phyloP scores from a whole-genome alignment of 2,888 invertebrate species.

The Octodonta nipae region DNA sequence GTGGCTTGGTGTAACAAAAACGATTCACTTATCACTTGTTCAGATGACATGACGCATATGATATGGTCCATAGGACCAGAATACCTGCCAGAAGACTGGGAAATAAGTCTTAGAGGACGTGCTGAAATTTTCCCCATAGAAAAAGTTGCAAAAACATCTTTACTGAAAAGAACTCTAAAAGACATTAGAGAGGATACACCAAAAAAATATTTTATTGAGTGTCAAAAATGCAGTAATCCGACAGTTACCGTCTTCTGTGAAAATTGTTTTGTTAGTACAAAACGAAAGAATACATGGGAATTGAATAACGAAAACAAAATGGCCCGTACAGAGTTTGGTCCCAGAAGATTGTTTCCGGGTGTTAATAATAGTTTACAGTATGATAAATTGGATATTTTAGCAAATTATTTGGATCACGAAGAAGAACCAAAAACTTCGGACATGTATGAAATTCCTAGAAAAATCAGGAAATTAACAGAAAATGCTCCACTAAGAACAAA shows the following conservation, averaged over 20 bases:
- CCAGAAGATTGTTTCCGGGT: constrained; percentile 20
- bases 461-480: too few relatives aligned
- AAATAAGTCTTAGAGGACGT: constrained; percentile 19
- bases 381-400: constrained; percentile 17
- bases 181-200: constrained; percentile 9
- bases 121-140: constrained; percentile 20
- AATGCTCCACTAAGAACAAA: too few relatives aligned
- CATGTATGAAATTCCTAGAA: too few relatives aligned
- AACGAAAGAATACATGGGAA: constrained; percentile 16
- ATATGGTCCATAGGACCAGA: constrained; percentile 57
- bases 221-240: constrained; percentile 8
- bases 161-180: too few relatives aligned
- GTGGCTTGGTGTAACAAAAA: constrained; percentile 65
- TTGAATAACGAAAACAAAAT: constrained; percentile 23
- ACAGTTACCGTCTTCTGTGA: constrained; percentile 20
- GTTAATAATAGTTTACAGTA: constrained; percentile 11
- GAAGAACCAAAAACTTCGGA: too few relatives aligned
- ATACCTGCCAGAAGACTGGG: constrained; percentile 29
- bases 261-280: constrained; percentile 23
- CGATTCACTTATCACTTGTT: constrained; percentile 59
- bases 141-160: too few relatives aligned
- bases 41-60: constrained; percentile 68
- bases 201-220: constrained; percentile 19
- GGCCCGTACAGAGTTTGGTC: constrained; percentile 15
- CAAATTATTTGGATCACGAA: constrained; percentile 27